A percentile compares a stretch with the other conserved stretches of the same genome.
These are phyloP conservation scores for Scaptodrosophila latifasciaeformis DNA, from an alignment of 2,888 invertebrate species.

Conservation along the genomic window DNA sequence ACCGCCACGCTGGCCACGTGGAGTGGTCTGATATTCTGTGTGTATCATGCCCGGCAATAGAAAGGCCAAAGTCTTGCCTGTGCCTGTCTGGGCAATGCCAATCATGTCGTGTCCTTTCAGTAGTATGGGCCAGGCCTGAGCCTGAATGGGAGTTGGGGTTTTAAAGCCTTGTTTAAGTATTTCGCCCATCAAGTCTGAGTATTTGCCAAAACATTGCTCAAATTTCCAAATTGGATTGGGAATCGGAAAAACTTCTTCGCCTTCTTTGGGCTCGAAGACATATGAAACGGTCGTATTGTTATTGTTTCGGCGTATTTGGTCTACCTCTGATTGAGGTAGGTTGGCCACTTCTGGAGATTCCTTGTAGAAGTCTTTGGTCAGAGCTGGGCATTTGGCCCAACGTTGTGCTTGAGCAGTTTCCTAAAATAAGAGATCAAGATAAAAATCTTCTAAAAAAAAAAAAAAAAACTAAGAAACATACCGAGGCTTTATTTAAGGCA, in stretches of 20 bases:
- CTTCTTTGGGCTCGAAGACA: slow-evolving; percentile 77
- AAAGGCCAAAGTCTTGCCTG: slow-evolving; percentile 96
- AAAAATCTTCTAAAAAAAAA: too few species aligned
- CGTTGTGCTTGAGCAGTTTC: slow-evolving; percentile 78
- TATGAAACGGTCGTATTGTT: slow-evolving; percentile 85
- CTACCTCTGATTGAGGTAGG: slow-evolving; percentile 80
- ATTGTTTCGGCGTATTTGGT: slow-evolving; percentile 79
- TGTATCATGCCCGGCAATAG: slow-evolving; percentile 94
- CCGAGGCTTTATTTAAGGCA: slow-evolving; percentile 56
- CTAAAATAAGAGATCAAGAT: slow-evolving; percentile 62
- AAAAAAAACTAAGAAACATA: too few species aligned
- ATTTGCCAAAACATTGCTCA: slow-evolving; percentile 86
- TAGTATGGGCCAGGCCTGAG: slow-evolving; percentile 96
- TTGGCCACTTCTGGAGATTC: slow-evolving; percentile 84
- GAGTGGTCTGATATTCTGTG: slow-evolving; percentile 88
- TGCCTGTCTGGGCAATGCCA: slow-evolving; percentile 96
- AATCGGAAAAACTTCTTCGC: slow-evolving; percentile 61
- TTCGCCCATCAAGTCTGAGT: slow-evolving; percentile 89
- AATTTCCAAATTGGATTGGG: slow-evolving; percentile 79
- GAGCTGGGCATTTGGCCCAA: slow-evolving; percentile 81
- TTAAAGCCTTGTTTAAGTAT: slow-evolving; percentile 87
- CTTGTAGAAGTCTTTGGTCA: slow-evolving; percentile 88
- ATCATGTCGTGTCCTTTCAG: slow-evolving; percentile 94
- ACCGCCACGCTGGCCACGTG: slow-evolving; percentile 83
- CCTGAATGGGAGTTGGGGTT: slow-evolving; percentile 92